Conservation (phyloP, 2,113 vertebrate species). For the Gambusia holbrooki region DNA sequence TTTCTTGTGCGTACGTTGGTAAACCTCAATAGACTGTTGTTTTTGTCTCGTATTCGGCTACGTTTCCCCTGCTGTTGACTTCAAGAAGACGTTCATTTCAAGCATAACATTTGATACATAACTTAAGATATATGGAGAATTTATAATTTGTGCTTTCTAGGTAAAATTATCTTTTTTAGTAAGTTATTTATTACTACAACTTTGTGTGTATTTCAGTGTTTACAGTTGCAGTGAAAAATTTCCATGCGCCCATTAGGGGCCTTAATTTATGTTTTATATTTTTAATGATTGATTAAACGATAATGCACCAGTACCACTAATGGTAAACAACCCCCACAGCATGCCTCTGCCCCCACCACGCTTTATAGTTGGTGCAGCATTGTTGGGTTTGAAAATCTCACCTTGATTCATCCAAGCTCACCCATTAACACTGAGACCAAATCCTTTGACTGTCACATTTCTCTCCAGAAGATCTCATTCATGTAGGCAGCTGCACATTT, state of each 20-base stretch:
- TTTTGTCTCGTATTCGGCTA: neutral
- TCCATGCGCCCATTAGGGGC: no score
- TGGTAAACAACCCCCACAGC: neutral
- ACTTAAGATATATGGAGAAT: no score
- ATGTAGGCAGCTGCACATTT: neutral
- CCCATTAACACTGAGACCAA: neutral
- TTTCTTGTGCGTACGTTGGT: constrained; percentile 7
- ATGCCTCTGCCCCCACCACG: neutral
- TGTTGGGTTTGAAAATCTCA: neutral
- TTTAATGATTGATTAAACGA: neutral
- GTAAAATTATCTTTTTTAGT: no score
- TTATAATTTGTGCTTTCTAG: no score
- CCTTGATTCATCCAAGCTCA: neutral
- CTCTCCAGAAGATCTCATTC: neutral
- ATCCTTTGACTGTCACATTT: neutral
- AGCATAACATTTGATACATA: neutral
- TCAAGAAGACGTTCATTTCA: neutral
- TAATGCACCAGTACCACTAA: neutral
- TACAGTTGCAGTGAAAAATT: no score
- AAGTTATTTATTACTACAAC: no score
- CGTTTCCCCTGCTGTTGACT: neutral
- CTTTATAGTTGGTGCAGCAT: neutral
- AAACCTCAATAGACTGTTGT: neutral
- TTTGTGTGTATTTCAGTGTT: no score
- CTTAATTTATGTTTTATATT: neutral